Base-by-base conservation (phyloP, 2,113 vertebrate species). In the Ciconia boyciana region DNA sequence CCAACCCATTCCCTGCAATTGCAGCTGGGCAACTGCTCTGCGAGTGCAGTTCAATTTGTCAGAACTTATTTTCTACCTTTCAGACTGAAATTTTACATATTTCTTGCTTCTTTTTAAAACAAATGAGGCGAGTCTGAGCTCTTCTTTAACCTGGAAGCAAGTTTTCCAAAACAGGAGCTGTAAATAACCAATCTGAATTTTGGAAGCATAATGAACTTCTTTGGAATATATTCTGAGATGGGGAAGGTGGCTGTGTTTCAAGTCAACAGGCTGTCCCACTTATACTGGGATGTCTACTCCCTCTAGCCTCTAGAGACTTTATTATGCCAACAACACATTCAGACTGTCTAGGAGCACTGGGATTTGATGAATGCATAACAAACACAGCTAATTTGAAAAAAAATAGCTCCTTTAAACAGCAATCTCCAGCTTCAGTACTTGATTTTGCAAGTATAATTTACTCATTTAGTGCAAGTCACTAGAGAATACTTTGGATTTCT, bases 401-500 rank as follows among this genome's bases (percentile, higher is more conserved):
- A 94, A 93, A 62, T 2, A 88, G 68, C 80, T 89, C 79, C 74
- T 92, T 93, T 92, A 93, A 95, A 83, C 51, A 90, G 88, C 71
- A 93, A 86, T 90, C 89, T 96, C 49, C 90, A 96, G 84, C 75
- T 92, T 84, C 92, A 83, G 57, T 80, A 69, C 92, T 95, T 94
- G 85, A 92, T 95, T 97, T 96, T 96, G 91, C 92, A 97, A 96
- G 96, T 95, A 87, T 96, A 94, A 97, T 97, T 96, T 94, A 81
- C 62, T 96, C 94, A 94, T 95, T 96, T 95, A 95, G 74, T 66
- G 44, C 75, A 76, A 96, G 81, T 77, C 97, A 78, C 83, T 62
- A 72, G 93, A 94, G 96, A 83, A 92, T 93, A 60, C 89, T 93
- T 82, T 61, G 84, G 55, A 83, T 97, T 96, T 97, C 64, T 89